Conservation (phyloP, 2,888 invertebrate species). For the Sclerodermus sp. region DNA sequence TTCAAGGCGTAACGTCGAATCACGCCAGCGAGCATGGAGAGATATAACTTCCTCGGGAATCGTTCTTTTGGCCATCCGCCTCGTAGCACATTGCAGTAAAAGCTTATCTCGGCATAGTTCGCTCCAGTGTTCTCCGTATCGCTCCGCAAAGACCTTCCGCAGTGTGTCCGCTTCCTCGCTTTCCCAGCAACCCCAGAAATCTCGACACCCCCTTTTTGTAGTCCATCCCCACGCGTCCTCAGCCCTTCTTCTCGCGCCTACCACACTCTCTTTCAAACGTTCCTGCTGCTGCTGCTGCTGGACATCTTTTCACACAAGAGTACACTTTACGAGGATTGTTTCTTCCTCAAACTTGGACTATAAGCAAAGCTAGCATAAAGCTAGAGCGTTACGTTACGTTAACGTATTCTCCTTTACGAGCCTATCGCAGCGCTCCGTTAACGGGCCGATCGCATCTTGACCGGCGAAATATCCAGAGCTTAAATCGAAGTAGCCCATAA, state of each 20-base stretch:
- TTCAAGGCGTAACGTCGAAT: slow-evolving; percentile 3
- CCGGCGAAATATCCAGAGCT: too few species aligned
- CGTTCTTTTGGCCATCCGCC: slow-evolving; percentile 18
- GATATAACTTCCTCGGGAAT: slow-evolving; percentile 14
- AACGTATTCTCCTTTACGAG: slow-evolving; percentile 32
- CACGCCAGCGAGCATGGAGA: background rate
- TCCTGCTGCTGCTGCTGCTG: slow-evolving; percentile 3
- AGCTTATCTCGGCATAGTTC: slow-evolving; percentile 19
- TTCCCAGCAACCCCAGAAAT: too few species aligned
- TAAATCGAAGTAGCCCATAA: too few species aligned
- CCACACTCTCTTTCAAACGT: background rate
- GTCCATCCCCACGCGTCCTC: too few species aligned
- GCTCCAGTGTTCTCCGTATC: slow-evolving; percentile 2
- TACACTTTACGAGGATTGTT: slow-evolving; percentile 24
- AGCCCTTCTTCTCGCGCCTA: too few species aligned
- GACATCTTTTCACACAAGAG: slow-evolving; percentile 24
- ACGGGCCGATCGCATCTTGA: slow-evolving; percentile 27
- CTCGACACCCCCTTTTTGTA: too few species aligned
- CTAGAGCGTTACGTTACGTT: too few species aligned
- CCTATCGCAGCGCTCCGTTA: slow-evolving; percentile 39
- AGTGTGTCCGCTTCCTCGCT: too few species aligned
- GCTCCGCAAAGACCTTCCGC: too few species aligned
- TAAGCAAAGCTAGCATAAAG: slow-evolving; percentile 14
- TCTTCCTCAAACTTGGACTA: slow-evolving; percentile 9
- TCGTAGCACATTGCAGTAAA: slow-evolving; percentile 19